phyloP scores from a whole-genome alignment of 53 echinoderm and acorn worm species.

The Paracentrotus lividus region DNA sequence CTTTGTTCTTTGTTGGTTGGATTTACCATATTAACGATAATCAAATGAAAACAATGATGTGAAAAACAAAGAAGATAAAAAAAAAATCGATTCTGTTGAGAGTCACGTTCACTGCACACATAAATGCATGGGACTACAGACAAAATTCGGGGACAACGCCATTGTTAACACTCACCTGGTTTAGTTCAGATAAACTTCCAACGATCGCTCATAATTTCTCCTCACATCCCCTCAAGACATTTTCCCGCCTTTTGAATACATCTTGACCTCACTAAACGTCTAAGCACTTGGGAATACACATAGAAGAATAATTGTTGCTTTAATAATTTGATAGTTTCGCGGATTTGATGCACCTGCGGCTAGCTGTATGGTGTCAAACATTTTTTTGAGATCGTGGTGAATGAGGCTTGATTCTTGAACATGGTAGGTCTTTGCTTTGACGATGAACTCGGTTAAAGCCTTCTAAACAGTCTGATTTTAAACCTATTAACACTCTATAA shows the following conservation, averaged over 20 bases:
- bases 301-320: constrained; percentile 3
- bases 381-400: not conserved
- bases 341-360: not conserved
- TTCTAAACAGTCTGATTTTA: too few species aligned
- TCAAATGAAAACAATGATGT: too few species aligned
- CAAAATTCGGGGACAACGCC: not conserved
- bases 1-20: too few species aligned
- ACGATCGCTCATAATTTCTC: not conserved
- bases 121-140: too few species aligned
- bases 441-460: too few species aligned
- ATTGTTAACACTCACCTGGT: not conserved
- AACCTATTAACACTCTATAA: too few species aligned
- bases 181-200: not conserved
- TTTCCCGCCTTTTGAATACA: not conserved
- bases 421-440: not conserved
- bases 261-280: not conserved
- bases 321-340: not conserved
- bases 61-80: too few species aligned
- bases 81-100: too few species aligned
- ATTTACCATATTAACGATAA: too few species aligned
- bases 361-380: not conserved
- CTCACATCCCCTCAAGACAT: not conserved
- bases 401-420: not conserved
- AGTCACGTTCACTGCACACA: too few species aligned
- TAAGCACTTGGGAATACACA: not conserved